A percentile compares a stretch with the other conserved stretches of the same genome.
phyloP scores from a whole-genome alignment of 2,113 vertebrate genomes.

The Desmodus rotundus region DNA sequence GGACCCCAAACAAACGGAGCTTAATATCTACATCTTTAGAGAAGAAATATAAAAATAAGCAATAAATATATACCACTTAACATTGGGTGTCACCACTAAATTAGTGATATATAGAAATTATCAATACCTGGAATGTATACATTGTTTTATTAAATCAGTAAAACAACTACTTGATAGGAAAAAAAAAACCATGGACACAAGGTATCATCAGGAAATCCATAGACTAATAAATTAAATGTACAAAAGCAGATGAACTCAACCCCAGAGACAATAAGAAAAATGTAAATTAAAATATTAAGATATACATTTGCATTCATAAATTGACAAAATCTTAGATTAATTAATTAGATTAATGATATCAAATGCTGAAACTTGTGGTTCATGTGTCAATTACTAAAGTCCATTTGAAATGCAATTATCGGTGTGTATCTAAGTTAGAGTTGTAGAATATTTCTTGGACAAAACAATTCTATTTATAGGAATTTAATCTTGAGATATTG shows the following conservation, averaged over 20 bases:
- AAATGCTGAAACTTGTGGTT: not conserved
- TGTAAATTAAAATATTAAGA: not conserved
- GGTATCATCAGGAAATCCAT: not conserved
- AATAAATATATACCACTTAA: not conserved
- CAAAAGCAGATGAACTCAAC: not conserved
- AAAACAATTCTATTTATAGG: not conserved
- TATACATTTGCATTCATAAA: not conserved
- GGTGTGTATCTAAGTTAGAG: not conserved
- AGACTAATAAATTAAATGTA: not conserved
- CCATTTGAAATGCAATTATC: not conserved
- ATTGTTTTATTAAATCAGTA: not conserved
- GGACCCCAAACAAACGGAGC: not conserved
- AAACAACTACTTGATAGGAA: not conserved
- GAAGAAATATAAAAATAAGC: not conserved
- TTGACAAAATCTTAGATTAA: not conserved
- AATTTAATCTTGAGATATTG: not conserved
- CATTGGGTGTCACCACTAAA: not conserved
- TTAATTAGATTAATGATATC: not conserved
- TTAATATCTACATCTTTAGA: not conserved
- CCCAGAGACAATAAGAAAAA: not conserved
- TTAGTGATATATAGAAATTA: not conserved
- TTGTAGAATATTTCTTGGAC: not conserved
- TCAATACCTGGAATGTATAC: not conserved
- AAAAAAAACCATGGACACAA: not conserved
- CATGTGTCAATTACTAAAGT: not conserved